Base-by-base conservation (phyloP, 2,113 vertebrate genomes). In the Alces alces region DNA sequence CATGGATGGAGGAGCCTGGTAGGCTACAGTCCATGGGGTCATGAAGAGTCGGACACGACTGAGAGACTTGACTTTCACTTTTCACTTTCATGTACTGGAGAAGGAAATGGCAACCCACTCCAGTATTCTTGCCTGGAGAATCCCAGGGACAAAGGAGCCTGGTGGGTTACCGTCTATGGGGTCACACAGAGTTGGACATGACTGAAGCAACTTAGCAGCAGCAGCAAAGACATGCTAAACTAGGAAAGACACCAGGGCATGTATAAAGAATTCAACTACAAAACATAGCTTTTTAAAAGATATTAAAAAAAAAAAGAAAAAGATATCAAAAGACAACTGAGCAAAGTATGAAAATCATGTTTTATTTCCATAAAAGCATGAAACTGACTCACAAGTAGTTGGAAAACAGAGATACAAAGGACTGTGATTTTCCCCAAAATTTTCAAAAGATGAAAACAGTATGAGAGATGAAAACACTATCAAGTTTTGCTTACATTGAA, bases 31-130 rank as follows among this genome's bases (percentile, higher is more conserved):
- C 61, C 61, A 66, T 4, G 17, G 33, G 61, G 33, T 66, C 5
- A 0, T 16, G 2, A 64, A n/a, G 33, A 64, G 61, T 64, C 4
- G 0, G 61, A 64, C 61, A n/a, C 3, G 0, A 66, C 61, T 66
- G 61, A 19, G 33, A 0, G 0, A n/a, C 33, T 66, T 66, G 16
- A 66, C 33, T 17, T 66, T 66, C 61, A 66, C 61, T 66, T 66
- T 66, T 66, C 61, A n/a, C 33, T 66, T 60, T n/a, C 61, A n/a
- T n/a, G 61, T 16, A 66, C 2, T 66, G 61, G 33, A 66, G 61
- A 66, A 66, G 61, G 61, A 66, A n/a, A 66, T 66, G 33, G 33
- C 33, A 66, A 5, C 7, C 33, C 33, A n/a, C 16, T 66, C 33
- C 61, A 66, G 16, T 66, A n/a, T 66, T 66, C 33, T n/a, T n/a